phyloP scores from a whole-genome alignment of 2,113 vertebrate species.

The Epinephelus lanceolatus region DNA sequence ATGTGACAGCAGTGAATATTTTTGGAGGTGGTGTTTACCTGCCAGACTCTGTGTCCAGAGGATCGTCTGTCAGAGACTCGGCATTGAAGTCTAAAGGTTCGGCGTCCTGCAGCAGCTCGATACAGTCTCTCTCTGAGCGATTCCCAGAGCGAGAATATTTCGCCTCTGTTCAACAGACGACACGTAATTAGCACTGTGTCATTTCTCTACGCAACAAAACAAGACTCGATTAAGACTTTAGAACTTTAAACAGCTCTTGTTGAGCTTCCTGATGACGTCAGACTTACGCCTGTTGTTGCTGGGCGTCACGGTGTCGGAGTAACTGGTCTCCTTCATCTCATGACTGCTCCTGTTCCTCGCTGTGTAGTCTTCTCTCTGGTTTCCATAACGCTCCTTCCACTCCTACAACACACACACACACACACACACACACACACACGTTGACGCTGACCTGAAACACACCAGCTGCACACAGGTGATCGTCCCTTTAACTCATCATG shows the following conservation, averaged over 20 bases:
- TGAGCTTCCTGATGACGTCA: too few relatives aligned
- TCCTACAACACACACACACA: slow-evolving; percentile 82
- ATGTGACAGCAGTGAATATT: too few relatives aligned
- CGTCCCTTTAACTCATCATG: too few relatives aligned
- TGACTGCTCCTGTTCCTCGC: slow-evolving; percentile 90
- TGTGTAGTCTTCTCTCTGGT: slow-evolving; percentile 87
- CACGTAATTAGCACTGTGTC: too few relatives aligned
- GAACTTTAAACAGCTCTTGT: too few relatives aligned
- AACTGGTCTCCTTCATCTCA: slow-evolving; percentile 92
- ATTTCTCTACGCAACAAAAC: too few relatives aligned
- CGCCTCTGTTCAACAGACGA: slow-evolving; percentile 73
- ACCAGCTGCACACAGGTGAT: too few relatives aligned
- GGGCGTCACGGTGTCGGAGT: slow-evolving; percentile 83
- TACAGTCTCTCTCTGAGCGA: slow-evolving; percentile 90
- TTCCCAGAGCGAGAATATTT: slow-evolving; percentile 90
- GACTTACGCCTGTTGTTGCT: slow-evolving; percentile 85
- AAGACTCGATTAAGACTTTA: too few relatives aligned
- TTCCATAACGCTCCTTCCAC: slow-evolving; percentile 95
- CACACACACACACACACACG: neutral
- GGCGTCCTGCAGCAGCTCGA: slow-evolving; percentile 95
- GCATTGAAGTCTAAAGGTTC: slow-evolving; percentile 96
- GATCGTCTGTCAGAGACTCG: slow-evolving; percentile 89
- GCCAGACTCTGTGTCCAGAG: slow-evolving; percentile 87
- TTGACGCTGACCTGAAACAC: neutral
- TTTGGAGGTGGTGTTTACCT: slow-evolving; percentile 81